Base-by-base conservation (phyloP, 2,797 vertebrate genomes). In the Paratrypauchen microcephalus region DNA sequence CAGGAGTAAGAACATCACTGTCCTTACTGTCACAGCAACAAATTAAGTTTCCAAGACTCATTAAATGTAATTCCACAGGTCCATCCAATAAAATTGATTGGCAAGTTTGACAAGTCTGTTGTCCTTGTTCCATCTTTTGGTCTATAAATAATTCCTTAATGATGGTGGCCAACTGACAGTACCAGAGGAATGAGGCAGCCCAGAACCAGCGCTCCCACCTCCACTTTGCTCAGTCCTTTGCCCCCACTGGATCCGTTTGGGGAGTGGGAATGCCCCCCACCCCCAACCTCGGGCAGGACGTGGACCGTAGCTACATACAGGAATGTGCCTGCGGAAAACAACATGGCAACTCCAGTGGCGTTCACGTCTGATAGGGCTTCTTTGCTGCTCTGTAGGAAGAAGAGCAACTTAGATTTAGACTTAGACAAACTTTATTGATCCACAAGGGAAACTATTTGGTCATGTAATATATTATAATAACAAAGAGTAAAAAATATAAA, bases 241-340 rank as follows among this genome's bases (percentile, higher is more conserved):
- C 95, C 94, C 55, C 94, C 94, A 13, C 85, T 79, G 2, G 92
- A 82, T 52, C 93, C 84, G 0, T 94, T 82, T 0, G 96, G 73
- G 55, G 91, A 92, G 86, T 99, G 97, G 90, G 96, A 97, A 90
- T 98, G 97, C 18, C 93, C 95, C 15, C 91, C 93, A 52, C 97
- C 97, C 1, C 98, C 97, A 47, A 99, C 98, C 91, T 99, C 98
- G 0, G 98, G 98, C 39, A 99, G 96, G 74, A 99, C 98, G 0
- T 99, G 98, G 39, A 99, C 98, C 2, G 98, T 99, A 84, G 98
- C 98, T 78, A 99, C 98, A 3, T 99, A 99, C 45, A 99, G 95
- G 91, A 99, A 99, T 78, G 98, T 99, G 71, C 98, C 98, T 0
- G 98, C 98, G 32, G 98, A 99, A 90, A 99, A 99, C 54, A 99